phyloP scores from a whole-genome alignment of 2,113 vertebrate genomes.

The Proteles cristata region DNA sequence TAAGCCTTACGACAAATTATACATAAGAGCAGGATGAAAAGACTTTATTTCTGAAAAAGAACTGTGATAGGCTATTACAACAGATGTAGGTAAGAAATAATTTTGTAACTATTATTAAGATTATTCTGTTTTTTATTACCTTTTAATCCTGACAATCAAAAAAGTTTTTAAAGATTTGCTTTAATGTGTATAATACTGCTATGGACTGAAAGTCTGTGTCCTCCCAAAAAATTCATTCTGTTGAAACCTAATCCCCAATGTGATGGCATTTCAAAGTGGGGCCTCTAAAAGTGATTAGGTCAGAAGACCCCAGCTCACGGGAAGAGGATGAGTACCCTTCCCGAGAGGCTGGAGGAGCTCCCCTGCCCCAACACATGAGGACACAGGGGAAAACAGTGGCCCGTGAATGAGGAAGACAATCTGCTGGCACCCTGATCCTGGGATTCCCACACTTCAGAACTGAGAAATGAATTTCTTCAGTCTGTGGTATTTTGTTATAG shows the following conservation, averaged over 20 bases:
- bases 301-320: neutral
- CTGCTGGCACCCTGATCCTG: neutral
- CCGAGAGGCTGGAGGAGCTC: neutral
- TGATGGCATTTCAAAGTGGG: neutral
- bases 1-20: neutral
- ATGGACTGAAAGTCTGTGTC: neutral
- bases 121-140: neutral
- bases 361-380: too few relatives aligned
- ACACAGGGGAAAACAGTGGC: neutral
- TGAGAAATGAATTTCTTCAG: neutral
- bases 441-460: neutral
- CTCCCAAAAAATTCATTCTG: neutral
- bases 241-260: neutral
- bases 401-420: neutral
- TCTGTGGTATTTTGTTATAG: neutral
- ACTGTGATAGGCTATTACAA: neutral
- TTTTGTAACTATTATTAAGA: neutral
- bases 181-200: neutral
- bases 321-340: neutral
- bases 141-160: neutral
- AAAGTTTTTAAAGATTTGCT: neutral
- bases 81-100: neutral
- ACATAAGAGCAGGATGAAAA: neutral
- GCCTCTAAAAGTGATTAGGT: neutral
- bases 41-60: slow-evolving; percentile 2